Evolutionary conservation across 2,888 invertebrate species (phyloP), one percentile per base, ranked within the genome.

Genomic region (Bombyx huttoni): DNA sequence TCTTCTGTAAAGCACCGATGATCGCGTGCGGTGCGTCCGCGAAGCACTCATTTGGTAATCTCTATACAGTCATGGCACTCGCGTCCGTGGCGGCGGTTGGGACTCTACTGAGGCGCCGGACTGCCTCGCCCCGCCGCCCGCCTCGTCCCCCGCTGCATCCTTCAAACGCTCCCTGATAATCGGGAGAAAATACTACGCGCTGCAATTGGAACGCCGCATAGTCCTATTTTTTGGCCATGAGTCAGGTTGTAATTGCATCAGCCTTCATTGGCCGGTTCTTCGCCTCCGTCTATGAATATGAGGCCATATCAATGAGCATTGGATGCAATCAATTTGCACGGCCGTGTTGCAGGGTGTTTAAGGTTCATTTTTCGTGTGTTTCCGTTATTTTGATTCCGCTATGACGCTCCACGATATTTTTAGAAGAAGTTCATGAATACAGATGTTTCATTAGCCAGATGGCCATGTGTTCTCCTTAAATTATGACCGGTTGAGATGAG

Each of bases 131-230:
- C 53, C 56, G 53, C 57, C 60, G 13, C 51, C 53, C 34, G 7
- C 55, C 57, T 62, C 54, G 64, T 65, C 57, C 70, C 73, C 70
- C 68, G 76, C 78, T 83, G 86, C 85, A 85, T 82, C 83, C 81
- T 79, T 81, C 80, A 77, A 79, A 80, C 67, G 75, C 73, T 77
- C 78, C 75, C 79, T 79, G 80, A 82, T 84, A 79, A 86, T 84
- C 81, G 81, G 75, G 83, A 82, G 84, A 81, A 81, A 77, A 82
- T 81, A 81, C 80, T 75, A 80, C 78, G 73, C 75, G 81, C 73
- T 84, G 85, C 86, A 85, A 80, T 79, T 71, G 74, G 77, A 74
- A 72, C 78, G 81, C 81, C 79, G 82, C 83, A 82, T 81, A 73
- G 68, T 70, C 66, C 67, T 75, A 68, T 78, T 81, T 81, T 82